Percentiles rank a stretch among this genome's conserved stretches.
These are phyloP conservation scores for Bostrychus sinensis DNA, from an alignment of 2,113 vertebrate species.

Conservation along the genomic window DNA sequence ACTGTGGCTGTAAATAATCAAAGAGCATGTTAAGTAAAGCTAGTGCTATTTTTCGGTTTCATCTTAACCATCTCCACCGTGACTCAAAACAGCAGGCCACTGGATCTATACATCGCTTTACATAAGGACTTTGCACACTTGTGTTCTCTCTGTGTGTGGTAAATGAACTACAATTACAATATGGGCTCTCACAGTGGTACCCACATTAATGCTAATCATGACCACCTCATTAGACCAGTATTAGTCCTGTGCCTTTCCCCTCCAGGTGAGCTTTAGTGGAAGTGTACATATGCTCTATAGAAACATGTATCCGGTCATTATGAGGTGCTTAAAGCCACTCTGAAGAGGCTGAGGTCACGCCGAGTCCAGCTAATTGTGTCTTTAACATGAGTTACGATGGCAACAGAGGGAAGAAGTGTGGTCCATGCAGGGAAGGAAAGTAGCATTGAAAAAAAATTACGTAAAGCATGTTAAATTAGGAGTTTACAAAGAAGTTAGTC, in stretches of 20 bases:
- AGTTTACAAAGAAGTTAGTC: conserved; percentile 2
- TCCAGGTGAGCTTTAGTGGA: conserved; percentile 46
- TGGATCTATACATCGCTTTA: not conserved
- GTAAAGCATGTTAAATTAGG: conserved; percentile 24
- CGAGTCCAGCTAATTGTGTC: conserved; percentile 39
- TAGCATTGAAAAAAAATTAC: too few species aligned
- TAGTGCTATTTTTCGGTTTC: not conserved
- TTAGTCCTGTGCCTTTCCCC: conserved; percentile 28
- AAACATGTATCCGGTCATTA: conserved; percentile 9
- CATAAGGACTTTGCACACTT: too few species aligned
- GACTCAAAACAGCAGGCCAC: not conserved
- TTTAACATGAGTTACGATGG: conserved; percentile 52
- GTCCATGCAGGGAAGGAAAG: conserved; percentile 20
- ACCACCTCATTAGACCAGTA: conserved; percentile 50
- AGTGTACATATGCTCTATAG: conserved; percentile 20
- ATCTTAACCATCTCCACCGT: not conserved
- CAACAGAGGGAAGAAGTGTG: conserved; percentile 34
- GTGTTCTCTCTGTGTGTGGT: conserved; percentile 16
- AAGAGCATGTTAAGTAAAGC: too few species aligned
- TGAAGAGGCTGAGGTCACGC: conserved; percentile 42
- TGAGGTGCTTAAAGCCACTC: conserved; percentile 32
- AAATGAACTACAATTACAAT: conserved; percentile 33
- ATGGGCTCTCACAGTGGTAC: conserved; percentile 24
- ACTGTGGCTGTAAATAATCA: too few species aligned
- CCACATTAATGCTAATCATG: conserved; percentile 39